Evolutionary conservation across 2,113 vertebrate species (phyloP).

Genomic region (Sapayoa aenigma): DNA sequence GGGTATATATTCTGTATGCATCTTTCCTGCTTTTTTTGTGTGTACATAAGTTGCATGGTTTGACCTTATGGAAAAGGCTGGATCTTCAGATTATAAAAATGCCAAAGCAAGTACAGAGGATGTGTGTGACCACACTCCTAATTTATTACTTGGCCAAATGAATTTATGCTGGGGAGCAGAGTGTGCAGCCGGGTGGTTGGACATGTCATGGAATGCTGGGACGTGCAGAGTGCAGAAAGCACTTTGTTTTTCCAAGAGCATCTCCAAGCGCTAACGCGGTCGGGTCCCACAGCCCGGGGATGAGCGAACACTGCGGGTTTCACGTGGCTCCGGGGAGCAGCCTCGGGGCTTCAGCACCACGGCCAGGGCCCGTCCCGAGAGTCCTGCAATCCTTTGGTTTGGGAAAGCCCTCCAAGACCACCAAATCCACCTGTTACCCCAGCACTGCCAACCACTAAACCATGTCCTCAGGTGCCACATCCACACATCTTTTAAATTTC

Average conservation of each 20-base stretch:
- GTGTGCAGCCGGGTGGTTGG: rapidly evolving
- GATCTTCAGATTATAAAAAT: not conserved
- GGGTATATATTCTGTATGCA: not conserved
- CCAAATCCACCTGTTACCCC: not conserved
- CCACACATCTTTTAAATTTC: too few relatives aligned
- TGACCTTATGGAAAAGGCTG: not conserved
- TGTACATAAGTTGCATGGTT: not conserved
- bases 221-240: not conserved
- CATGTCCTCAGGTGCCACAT: not conserved
- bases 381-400: rapidly evolving
- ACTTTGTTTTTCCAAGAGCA: rapidly evolving
- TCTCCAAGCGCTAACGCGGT: rapidly evolving
- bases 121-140: not conserved
- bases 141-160: too few relatives aligned
- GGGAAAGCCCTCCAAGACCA: not conserved
- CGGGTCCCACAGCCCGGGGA: rapidly evolving
- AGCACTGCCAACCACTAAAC: not conserved
- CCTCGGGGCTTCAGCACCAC: conserved; percentile 28
- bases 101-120: not conserved
- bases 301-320: not conserved
- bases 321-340: not conserved
- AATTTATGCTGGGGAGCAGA: rapidly evolving
- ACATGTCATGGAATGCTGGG: rapidly evolving
- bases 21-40: not conserved
- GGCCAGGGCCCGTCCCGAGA: not conserved